Conservation (phyloP, 2,888 invertebrate genomes). For the Boloria euphrosyne region DNA sequence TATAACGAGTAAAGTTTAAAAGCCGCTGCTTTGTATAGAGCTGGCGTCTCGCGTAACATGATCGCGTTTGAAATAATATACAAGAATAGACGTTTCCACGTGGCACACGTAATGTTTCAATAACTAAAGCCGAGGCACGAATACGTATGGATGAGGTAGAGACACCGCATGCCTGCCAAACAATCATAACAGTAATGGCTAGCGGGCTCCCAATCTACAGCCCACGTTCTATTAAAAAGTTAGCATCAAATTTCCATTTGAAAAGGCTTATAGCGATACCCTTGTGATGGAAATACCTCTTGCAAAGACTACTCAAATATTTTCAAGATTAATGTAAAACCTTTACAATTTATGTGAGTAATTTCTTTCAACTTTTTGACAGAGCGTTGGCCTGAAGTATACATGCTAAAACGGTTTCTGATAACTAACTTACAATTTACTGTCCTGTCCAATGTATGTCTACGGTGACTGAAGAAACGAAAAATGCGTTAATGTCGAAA, state of each 20-base stretch:
- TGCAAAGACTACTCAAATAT: too few species aligned
- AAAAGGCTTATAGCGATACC: neutral
- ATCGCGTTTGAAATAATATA: neutral
- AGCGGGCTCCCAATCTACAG: slow-evolving; percentile 30
- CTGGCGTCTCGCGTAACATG: neutral
- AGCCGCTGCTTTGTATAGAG: neutral
- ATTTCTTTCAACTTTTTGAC: slow-evolving; percentile 24
- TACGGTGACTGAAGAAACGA: slow-evolving; percentile 46
- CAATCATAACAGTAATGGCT: slow-evolving; percentile 24
- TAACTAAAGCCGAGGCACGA: slow-evolving; percentile 31
- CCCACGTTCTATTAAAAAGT: slow-evolving; percentile 33
- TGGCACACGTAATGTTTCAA: slow-evolving; percentile 17
- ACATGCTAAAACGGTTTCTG: slow-evolving; percentile 42
- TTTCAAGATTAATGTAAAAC: too few species aligned
- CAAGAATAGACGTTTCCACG: slow-evolving; percentile 33
- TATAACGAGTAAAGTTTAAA: slow-evolving; percentile 7
- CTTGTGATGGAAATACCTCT: too few species aligned
- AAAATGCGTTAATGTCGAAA: slow-evolving; percentile 42
- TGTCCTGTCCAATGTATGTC: slow-evolving; percentile 46
- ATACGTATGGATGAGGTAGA: slow-evolving; percentile 25
- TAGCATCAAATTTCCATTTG: neutral
- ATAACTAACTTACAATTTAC: slow-evolving; percentile 45
- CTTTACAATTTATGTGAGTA: neutral
- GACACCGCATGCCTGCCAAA: slow-evolving; percentile 31
- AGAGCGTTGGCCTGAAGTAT: slow-evolving; percentile 29